Evolutionary conservation across 1,140 invertebrate genomes (phyloP).

Genomic region (Belonocnema kinseyi): DNA sequence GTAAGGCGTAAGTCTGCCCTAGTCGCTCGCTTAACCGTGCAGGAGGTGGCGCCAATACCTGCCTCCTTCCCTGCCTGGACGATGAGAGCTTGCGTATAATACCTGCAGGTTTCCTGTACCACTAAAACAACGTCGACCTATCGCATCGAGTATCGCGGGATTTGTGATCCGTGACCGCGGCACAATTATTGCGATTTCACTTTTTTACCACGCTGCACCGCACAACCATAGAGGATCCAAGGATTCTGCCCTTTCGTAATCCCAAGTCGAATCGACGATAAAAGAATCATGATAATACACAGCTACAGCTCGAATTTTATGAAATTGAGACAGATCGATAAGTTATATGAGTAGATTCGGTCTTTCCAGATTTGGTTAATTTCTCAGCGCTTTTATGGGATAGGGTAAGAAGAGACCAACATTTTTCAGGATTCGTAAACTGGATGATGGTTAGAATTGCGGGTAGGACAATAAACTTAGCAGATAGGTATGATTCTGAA

Average conservation of each 20-base stretch:
- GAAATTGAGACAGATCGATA: neutral
- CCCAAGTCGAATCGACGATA: neutral
- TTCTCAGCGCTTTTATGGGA: too few species aligned
- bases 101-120: constrained; percentile 56
- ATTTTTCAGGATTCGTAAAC: too few species aligned
- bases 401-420: too few species aligned
- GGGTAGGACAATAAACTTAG: too few species aligned
- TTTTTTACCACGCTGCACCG: constrained; percentile 39
- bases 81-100: constrained; percentile 67
- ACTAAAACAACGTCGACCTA: constrained; percentile 47
- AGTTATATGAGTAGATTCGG: too few species aligned
- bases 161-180: constrained; percentile 51
- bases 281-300: neutral
- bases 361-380: too few species aligned
- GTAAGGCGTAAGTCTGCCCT: constrained; percentile 73
- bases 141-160: constrained; percentile 48
- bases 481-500: too few species aligned
- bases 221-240: neutral
- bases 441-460: too few species aligned
- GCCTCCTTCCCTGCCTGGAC: constrained; percentile 60
- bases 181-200: constrained; percentile 53
- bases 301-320: neutral
- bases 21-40: constrained; percentile 66
- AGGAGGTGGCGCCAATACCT: constrained; percentile 75
- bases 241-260: neutral